A percentile compares a stretch with the other conserved stretches of the same genome.
These are phyloP conservation scores for Dendropsophus ebraccatus DNA, from an alignment of 2,113 vertebrate genomes.

Conservation along the genomic window DNA sequence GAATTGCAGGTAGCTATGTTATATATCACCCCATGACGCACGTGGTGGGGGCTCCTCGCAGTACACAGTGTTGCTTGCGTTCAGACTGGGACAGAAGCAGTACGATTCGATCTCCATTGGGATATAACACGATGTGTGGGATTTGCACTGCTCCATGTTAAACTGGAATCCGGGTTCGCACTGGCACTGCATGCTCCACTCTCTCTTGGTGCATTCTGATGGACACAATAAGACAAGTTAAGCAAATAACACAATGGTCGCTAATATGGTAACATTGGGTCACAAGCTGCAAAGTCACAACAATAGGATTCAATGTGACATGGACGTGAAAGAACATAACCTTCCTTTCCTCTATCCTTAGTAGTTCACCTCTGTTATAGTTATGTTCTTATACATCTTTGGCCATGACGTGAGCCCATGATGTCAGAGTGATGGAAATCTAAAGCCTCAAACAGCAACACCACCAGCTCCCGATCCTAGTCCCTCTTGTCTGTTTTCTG, in stretches of 20 bases:
- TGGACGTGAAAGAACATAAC: too few relatives aligned
- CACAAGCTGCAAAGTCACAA: background rate
- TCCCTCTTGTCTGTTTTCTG: background rate
- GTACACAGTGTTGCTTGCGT: background rate
- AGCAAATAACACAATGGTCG: background rate
- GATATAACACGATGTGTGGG: background rate
- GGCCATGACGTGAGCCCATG: too few relatives aligned
- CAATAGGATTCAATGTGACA: too few relatives aligned
- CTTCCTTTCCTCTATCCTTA: too few relatives aligned
- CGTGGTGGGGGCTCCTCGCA: constrained; percentile 59
- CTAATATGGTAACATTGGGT: background rate
- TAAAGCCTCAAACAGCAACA: too few relatives aligned
- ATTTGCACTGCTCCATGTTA: constrained; percentile 47
- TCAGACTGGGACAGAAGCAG: constrained; percentile 57
- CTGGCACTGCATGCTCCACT: background rate
- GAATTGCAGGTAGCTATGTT: too few relatives aligned
- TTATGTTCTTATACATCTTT: too few relatives aligned
- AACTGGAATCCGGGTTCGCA: constrained; percentile 63
- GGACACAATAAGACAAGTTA: background rate
- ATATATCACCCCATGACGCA: too few relatives aligned
- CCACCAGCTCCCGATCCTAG: too few relatives aligned
- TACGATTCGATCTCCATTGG: fast-evolving
- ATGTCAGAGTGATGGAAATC: too few relatives aligned
- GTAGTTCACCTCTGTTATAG: too few relatives aligned
- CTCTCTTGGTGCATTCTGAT: constrained; percentile 56